These are phyloP conservation scores for Gallinago media DNA, from an alignment of 2,113 vertebrate genomes.

Conservation along the genomic window DNA sequence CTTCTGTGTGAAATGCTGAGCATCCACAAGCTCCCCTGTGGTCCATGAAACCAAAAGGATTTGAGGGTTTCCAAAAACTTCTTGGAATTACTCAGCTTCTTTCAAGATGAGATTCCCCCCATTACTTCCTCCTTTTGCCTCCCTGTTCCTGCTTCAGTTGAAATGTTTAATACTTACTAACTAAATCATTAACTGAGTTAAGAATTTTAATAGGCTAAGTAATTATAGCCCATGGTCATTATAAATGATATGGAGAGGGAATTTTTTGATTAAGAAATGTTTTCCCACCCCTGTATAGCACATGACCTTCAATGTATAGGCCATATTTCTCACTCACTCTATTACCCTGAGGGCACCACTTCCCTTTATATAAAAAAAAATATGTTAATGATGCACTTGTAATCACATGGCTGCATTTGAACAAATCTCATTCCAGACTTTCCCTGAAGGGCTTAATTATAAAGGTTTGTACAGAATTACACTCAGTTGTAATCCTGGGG, in stretches of 20 bases:
- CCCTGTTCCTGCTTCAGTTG: background rate
- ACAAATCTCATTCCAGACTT: background rate
- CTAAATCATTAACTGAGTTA: slow-evolving; percentile 17
- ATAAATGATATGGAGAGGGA: background rate
- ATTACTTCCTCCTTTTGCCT: background rate
- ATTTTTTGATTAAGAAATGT: slow-evolving; percentile 30
- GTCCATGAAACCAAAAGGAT: background rate
- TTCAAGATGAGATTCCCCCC: background rate
- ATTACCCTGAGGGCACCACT: background rate
- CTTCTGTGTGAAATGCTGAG: background rate
- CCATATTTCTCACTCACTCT: slow-evolving; percentile 7
- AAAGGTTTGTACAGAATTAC: background rate
- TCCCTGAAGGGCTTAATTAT: slow-evolving; percentile 45
- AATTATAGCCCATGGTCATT: slow-evolving; percentile 48
- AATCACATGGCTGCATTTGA: slow-evolving; percentile 17
- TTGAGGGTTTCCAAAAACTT: background rate
- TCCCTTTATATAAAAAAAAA: background rate
- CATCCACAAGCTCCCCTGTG: background rate
- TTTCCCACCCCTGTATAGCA: background rate
- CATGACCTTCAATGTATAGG: slow-evolving; percentile 18
- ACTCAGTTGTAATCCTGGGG: background rate
- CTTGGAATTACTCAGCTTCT: background rate
- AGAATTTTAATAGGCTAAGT: slow-evolving; percentile 27
- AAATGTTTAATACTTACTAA: slow-evolving; percentile 1
- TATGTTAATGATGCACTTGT: slow-evolving; percentile 6